Evolutionary conservation across 1,140 invertebrate species (phyloP).

Genomic region (Thalassaphorura encarpata): DNA sequence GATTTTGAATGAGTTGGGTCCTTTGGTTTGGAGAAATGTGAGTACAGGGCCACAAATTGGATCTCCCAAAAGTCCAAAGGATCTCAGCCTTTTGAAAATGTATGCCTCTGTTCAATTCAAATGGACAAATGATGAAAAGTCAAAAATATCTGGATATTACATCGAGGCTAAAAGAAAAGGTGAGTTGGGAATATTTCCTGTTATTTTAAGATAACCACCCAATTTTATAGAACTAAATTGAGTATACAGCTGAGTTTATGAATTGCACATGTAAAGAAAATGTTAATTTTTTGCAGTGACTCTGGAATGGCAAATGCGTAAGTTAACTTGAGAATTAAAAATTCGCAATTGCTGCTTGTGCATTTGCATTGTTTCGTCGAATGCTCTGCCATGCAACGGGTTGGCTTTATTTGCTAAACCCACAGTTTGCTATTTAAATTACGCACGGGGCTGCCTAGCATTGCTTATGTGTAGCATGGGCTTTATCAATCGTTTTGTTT

Average conservation of each 20-base stretch:
- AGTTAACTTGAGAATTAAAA: conserved; percentile 44
- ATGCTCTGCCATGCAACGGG: too few relatives aligned
- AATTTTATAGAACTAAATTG: too few relatives aligned
- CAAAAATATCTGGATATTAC: conserved; percentile 78
- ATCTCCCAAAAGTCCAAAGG: conserved; percentile 65
- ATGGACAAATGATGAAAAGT: conserved; percentile 70
- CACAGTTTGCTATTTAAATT: too few relatives aligned
- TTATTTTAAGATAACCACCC: too few relatives aligned
- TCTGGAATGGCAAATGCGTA: conserved; percentile 61
- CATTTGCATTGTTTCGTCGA: too few relatives aligned
- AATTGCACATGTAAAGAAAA: background rate
- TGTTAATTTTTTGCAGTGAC: conserved; percentile 44
- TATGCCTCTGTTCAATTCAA: conserved; percentile 74
- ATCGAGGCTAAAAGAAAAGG: conserved; percentile 82
- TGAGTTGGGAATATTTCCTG: conserved; percentile 38
- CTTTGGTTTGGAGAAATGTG: conserved; percentile 63
- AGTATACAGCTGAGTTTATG: background rate
- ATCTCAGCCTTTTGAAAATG: conserved; percentile 61
- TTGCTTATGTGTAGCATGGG: too few relatives aligned
- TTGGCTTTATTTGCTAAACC: too few relatives aligned
- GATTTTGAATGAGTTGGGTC: conserved; percentile 54
- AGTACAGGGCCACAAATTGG: conserved; percentile 89
- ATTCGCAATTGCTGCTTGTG: too few relatives aligned
- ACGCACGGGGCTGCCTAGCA: too few relatives aligned
- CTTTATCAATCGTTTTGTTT: too few relatives aligned